Conservation (phyloP, 2,113 vertebrate species). For the Zosterops japonicus region DNA sequence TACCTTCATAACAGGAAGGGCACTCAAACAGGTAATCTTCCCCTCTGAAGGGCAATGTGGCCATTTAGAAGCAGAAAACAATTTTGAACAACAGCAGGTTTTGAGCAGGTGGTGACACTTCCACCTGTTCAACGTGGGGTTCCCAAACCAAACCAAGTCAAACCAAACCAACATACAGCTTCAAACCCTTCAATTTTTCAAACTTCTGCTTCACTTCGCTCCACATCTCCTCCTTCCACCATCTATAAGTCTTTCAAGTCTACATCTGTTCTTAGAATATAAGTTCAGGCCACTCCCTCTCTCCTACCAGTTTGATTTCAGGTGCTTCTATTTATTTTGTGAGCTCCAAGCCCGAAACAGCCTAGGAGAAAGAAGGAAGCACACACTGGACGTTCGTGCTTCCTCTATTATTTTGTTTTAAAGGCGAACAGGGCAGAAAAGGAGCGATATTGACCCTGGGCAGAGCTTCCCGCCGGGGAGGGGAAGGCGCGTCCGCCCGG, state of each 20-base stretch:
- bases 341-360: not conserved
- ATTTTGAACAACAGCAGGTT: not conserved
- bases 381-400: accelerated
- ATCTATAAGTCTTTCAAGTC: not conserved
- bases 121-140: accelerated
- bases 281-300: not conserved
- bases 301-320: not conserved
- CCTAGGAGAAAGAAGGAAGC: accelerated
- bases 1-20: accelerated
- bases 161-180: not conserved
- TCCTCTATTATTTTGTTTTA: not conserved
- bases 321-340: not conserved
- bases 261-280: accelerated
- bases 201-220: accelerated
- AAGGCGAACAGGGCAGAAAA: accelerated
- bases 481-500: not conserved
- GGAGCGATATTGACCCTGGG: accelerated
- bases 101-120: not conserved
- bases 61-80: not conserved
- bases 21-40: not conserved
- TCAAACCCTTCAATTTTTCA: accelerated
- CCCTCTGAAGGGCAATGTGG: not conserved
- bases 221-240: not conserved
- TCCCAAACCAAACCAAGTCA: not conserved
- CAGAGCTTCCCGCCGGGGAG: accelerated